These are phyloP conservation scores for Philhelius pedissequus DNA, from an alignment of 2,888 invertebrate genomes.

Conservation along the genomic window DNA sequence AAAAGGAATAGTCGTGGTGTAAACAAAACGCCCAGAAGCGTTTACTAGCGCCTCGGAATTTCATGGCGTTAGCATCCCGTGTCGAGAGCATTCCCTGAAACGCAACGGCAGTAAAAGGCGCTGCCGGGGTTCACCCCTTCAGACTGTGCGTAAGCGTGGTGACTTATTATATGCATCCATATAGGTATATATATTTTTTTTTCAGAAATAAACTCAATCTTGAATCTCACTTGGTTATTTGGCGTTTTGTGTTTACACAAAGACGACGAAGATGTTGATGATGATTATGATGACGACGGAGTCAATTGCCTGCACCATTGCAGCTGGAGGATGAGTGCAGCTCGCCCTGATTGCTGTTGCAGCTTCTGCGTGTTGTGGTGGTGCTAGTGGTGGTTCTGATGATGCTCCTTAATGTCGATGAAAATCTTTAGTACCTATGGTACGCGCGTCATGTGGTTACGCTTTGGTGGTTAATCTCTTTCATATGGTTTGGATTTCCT, in stretches of 20 bases:
- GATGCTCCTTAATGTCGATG: conserved; percentile 33
- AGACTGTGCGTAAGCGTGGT: not conserved
- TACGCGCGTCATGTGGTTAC: conserved; percentile 62
- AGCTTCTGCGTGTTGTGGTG: conserved; percentile 30
- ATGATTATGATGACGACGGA: conserved; percentile 36
- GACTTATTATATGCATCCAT: conserved; percentile 20
- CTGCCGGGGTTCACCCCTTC: conserved; percentile 30
- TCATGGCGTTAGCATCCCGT: conserved; percentile 65
- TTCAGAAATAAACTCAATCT: conserved; percentile 59
- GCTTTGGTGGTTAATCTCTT: conserved; percentile 68
- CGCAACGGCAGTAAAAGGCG: conserved; percentile 1
- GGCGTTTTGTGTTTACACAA: conserved; percentile 61
- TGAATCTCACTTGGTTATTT: conserved; percentile 52
- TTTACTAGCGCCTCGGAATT: conserved; percentile 50
- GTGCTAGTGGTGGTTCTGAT: conserved; percentile 29
- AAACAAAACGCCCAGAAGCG: conserved; percentile 56
- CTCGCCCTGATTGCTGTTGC: not conserved
- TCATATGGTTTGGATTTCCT: conserved; percentile 68
- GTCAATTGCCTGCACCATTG: conserved; percentile 39
- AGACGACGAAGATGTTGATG: conserved; percentile 31
- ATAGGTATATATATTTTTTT: no score
- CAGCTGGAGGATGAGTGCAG: not conserved
- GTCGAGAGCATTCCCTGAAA: conserved; percentile 9
- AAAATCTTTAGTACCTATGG: conserved; percentile 40
- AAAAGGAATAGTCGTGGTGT: conserved; percentile 4